Evolutionary conservation across 2,797 vertebrate species (phyloP), one percentile per base, ranked within the genome.

Genomic region (Diplodus sargus): DNA sequence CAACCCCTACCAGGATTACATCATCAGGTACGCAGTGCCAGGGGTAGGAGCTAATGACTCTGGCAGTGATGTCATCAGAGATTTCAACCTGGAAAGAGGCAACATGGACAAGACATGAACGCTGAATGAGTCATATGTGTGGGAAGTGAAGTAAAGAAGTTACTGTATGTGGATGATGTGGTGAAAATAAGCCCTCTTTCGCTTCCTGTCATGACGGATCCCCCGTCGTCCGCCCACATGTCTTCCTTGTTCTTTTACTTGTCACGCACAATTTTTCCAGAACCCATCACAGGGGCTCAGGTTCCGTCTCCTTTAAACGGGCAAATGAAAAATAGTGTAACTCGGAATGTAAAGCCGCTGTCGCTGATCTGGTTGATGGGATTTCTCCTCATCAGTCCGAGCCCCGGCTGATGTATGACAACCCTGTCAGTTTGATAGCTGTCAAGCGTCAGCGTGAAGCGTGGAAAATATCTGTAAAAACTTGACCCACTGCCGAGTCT

Each of bases 401-500:
- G 73, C 63, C n/a, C 60, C 10, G 59, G 74, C 76, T 76, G 78
- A 76, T 77, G 60, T 62, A 68, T 76, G 85, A 84, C 84, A 89
- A 71, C 70, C 69, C 9, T 63, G 76, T 67, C 76, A 73, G 53
- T 84, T 76, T 83, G 87, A 87, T 82, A n/a, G 76, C 70, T 79
- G 80, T 89, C 76, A 67, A 87, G 83, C 81, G 58, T 83, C 77
- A 59, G 79, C 25, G 25, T 60, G 71, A 86, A 81, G 86, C 64
- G 15, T 68, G 43, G 71, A 82, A 47, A 70, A 87, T 87, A 84
- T 81, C 73, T 76, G 77, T 79, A 71, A 62, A 85, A 83, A 83
- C 5, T 39, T 79, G 83, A 90, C 78, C 80, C 73, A 59, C 48
- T 81, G 90, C 84, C 92, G 90, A 85, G 74, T 83, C 74, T 68